These are phyloP conservation scores for Zygogramma bicolorata DNA, from an alignment of 2,888 invertebrate genomes.

Conservation along the genomic window DNA sequence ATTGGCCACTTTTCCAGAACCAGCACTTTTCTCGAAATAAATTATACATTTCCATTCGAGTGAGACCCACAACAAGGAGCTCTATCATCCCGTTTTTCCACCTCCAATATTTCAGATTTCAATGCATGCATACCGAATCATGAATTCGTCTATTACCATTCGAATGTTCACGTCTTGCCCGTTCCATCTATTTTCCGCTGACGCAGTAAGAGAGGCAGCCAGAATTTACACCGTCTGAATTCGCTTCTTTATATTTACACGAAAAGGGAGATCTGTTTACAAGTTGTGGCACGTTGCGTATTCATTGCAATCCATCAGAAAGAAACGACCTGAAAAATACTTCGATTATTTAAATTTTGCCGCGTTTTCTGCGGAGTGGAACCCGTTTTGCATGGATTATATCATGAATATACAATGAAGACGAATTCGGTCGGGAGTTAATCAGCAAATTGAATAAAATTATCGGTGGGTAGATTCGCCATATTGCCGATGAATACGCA, in stretches of 20 bases:
- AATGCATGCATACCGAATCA: conserved; percentile 35
- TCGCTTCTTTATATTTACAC: conserved; percentile 57
- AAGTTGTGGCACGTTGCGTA: conserved; percentile 59
- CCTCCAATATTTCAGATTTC: conserved; percentile 36
- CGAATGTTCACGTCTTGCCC: conserved; percentile 43
- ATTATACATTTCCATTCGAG: conserved; percentile 37
- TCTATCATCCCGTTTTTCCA: conserved; percentile 34
- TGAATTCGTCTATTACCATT: conserved; percentile 42
- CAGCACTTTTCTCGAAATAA: conserved; percentile 31
- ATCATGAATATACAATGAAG: conserved; percentile 3
- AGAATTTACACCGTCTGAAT: conserved; percentile 44
- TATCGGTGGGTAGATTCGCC: neutral
- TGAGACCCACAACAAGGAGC: conserved; percentile 18
- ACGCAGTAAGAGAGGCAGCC: conserved; percentile 47
- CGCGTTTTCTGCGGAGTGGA: neutral
- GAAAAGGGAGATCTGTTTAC: conserved; percentile 53
- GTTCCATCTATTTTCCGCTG: conserved; percentile 56
- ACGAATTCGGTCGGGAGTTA: neutral
- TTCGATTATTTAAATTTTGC: conserved; percentile 60
- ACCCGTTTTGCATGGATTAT: neutral
- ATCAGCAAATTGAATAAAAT: conserved; percentile 1
- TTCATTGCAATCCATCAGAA: conserved; percentile 61
- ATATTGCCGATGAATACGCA: neutral
- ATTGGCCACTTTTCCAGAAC: neutral
- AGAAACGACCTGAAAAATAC: conserved; percentile 60